These are phyloP conservation scores for Dallia pectoralis DNA, from an alignment of 2,797 vertebrate genomes.

Conservation along the genomic window DNA sequence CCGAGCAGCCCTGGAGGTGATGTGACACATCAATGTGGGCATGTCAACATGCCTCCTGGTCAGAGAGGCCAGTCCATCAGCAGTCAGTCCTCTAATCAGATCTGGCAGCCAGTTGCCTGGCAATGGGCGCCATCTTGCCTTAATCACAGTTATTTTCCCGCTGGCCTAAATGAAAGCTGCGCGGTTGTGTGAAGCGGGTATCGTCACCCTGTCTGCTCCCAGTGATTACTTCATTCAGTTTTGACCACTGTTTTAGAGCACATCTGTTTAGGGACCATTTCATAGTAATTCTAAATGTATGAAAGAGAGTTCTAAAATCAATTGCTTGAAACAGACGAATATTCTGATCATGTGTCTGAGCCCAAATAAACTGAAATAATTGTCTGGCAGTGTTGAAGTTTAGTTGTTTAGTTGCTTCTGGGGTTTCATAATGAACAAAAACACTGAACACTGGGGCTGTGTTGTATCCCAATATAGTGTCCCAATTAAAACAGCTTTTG, in stretches of 20 bases:
- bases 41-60: conserved; percentile 11
- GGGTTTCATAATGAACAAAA: not conserved
- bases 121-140: not conserved
- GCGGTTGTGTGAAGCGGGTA: not conserved
- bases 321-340: not conserved
- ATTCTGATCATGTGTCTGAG: not conserved
- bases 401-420: not conserved
- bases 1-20: conserved; percentile 14
- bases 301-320: not conserved
- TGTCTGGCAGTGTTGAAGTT: not conserved
- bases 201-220: not conserved
- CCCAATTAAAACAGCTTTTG: conserved; percentile 2
- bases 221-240: not conserved
- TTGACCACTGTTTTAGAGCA: not conserved
- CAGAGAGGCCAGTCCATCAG: not conserved
- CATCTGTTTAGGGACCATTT: not conserved
- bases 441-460: not conserved
- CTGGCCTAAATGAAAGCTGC: not conserved
- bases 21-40: conserved; percentile 14
- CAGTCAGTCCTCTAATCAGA: conserved; percentile 15
- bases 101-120: conserved; percentile 14
- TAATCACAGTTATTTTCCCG: not conserved
- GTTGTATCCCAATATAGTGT: not conserved
- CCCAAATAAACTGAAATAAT: not conserved
- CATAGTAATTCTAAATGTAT: not conserved